Evolutionary conservation across 2,797 vertebrate genomes (phyloP).

Genomic region (Catharus ustulatus): DNA sequence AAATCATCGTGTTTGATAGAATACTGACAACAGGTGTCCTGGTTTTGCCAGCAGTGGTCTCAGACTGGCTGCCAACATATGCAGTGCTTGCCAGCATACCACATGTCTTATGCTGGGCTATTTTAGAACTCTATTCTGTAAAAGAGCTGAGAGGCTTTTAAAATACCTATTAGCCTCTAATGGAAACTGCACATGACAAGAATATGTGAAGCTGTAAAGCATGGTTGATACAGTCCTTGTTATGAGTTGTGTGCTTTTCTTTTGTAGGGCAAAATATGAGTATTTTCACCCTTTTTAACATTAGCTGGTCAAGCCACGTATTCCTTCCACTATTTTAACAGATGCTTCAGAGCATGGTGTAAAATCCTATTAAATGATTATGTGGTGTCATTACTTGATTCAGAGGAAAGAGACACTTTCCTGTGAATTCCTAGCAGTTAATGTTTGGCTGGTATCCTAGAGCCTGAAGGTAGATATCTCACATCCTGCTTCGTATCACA

Average conservation of each 20-base stretch:
- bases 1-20: conserved; percentile 2
- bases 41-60: conserved; percentile 39
- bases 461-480: background rate
- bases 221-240: background rate
- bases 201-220: background rate
- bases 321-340: background rate
- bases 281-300: background rate
- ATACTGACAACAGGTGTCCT: conserved; percentile 47
- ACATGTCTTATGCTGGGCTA: conserved; percentile 27
- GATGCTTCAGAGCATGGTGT: background rate
- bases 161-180: background rate
- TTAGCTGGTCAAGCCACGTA: background rate
- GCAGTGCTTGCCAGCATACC: conserved; percentile 32
- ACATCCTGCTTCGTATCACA: background rate
- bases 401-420: background rate
- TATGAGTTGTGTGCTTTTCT: background rate
- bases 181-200: background rate
- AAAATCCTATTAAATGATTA: background rate
- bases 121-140: conserved; percentile 44
- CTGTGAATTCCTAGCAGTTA: background rate
- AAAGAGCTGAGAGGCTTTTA: conserved; percentile 16
- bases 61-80: background rate
- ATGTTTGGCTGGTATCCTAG: background rate
- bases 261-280: background rate
- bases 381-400: background rate